Conservation (phyloP, 2,888 invertebrate genomes). For the Lathronympha strigana region DNA sequence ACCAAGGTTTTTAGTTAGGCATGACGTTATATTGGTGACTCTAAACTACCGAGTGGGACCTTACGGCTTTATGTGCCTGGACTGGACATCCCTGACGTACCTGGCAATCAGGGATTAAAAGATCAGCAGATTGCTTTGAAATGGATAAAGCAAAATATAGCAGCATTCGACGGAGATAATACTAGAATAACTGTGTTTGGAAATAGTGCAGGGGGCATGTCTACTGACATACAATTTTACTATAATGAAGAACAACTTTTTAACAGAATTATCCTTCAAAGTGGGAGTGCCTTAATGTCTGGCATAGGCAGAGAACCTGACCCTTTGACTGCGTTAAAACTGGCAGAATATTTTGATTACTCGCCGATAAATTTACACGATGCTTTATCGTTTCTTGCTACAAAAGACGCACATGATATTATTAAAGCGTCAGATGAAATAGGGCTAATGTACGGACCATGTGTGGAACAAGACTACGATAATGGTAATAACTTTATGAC, state of each 20-base stretch:
- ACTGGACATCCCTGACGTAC: slow-evolving; percentile 57
- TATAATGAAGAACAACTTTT: slow-evolving; percentile 19
- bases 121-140: slow-evolving; percentile 62
- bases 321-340: slow-evolving; percentile 11
- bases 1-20: slow-evolving; percentile 58
- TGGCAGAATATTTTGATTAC: slow-evolving; percentile 32
- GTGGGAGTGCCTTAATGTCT: too few relatives aligned
- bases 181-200: slow-evolving; percentile 63
- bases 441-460: slow-evolving; percentile 17
- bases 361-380: slow-evolving; percentile 15
- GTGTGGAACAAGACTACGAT: slow-evolving; percentile 37
- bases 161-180: slow-evolving; percentile 63
- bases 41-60: slow-evolving; percentile 65
- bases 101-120: slow-evolving; percentile 68
- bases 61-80: slow-evolving; percentile 68
- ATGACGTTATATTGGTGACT: slow-evolving; percentile 63
- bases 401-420: slow-evolving; percentile 8
- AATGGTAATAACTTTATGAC: slow-evolving; percentile 28
- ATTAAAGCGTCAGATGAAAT: slow-evolving; percentile 26
- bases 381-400: slow-evolving; percentile 23
- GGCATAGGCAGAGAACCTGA: too few relatives aligned
- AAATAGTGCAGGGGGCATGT: slow-evolving; percentile 61
- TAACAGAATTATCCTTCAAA: slow-evolving; percentile 31
- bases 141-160: slow-evolving; percentile 66
- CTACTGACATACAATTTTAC: slow-evolving; percentile 49